Percentiles rank a stretch among this genome's conserved stretches.
These are phyloP conservation scores for Loripinus fragilis DNA, from an alignment of 2,888 invertebrate genomes.

Conservation along the genomic window DNA sequence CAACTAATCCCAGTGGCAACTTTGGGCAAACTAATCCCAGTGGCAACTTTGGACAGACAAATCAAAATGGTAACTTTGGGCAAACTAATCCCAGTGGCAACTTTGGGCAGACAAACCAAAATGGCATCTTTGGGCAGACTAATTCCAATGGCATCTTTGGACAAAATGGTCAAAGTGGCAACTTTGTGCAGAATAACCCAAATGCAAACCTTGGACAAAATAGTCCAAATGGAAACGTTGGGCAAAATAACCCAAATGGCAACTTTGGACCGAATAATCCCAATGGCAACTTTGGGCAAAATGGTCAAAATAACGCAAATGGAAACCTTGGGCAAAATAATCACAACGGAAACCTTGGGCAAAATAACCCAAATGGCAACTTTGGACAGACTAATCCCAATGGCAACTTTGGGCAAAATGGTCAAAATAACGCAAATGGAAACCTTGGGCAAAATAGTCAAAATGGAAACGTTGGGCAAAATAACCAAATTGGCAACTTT, in stretches of 20 bases:
- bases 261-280: background rate
- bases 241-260: no score
- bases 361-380: constrained; percentile 12
- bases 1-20: no score
- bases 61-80: background rate
- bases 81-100: no score
- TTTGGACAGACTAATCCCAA: background rate
- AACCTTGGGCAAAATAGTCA: no score
- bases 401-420: no score
- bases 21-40: no score
- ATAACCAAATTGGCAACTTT: constrained; percentile 1
- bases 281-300: no score
- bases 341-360: constrained; percentile 4
- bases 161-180: background rate
- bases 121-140: constrained; percentile 16
- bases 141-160: background rate
- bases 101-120: background rate
- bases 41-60: background rate
- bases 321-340: constrained; percentile 9
- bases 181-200: no score
- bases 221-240: no score
- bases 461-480: background rate
- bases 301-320: no score
- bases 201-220: no score
- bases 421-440: no score